These are phyloP conservation scores for Synanceia verrucosa DNA, from an alignment of 2,797 vertebrate genomes.

Conservation along the genomic window DNA sequence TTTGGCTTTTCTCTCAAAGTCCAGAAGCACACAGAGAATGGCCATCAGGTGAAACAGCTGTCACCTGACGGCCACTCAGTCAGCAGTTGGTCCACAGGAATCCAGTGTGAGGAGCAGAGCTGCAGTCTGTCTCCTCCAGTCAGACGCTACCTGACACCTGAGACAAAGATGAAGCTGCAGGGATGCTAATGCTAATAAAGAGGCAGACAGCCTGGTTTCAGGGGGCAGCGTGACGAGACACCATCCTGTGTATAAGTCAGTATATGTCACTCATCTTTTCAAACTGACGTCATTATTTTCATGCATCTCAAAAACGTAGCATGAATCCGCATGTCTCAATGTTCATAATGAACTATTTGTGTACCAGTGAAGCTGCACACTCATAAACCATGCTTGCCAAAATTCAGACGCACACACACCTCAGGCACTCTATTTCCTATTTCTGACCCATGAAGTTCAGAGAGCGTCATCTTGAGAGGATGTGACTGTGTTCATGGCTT, in stretches of 20 bases:
- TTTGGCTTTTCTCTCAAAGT: constrained; percentile 44
- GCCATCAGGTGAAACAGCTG: constrained; percentile 43
- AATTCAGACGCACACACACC: constrained; percentile 16
- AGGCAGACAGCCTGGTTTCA: neutral
- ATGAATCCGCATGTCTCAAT: constrained; percentile 49
- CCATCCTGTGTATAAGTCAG: neutral
- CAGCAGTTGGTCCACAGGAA: constrained; percentile 19
- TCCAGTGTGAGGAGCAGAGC: constrained; percentile 22
- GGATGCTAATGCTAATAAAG: constrained; percentile 15
- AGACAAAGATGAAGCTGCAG: constrained; percentile 19
- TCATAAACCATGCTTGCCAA: constrained; percentile 17
- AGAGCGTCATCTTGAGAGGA: constrained; percentile 43
- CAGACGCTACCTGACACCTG: constrained; percentile 31
- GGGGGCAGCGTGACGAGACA: neutral
- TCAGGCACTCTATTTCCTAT: constrained; percentile 14
- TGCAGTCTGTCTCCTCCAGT: constrained; percentile 11
- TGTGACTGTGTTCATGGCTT: constrained; percentile 62
- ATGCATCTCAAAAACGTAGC: constrained; percentile 22
- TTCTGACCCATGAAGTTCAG: constrained; percentile 34
- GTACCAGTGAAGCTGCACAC: constrained; percentile 7
- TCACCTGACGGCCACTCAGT: constrained; percentile 12
- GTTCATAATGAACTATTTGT: constrained; percentile 23
- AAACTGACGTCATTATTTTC: neutral
- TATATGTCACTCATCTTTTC: neutral
- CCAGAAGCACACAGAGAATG: neutral